Base-by-base conservation (phyloP, 2,888 invertebrate genomes). In the Drosophila conformis region DNA sequence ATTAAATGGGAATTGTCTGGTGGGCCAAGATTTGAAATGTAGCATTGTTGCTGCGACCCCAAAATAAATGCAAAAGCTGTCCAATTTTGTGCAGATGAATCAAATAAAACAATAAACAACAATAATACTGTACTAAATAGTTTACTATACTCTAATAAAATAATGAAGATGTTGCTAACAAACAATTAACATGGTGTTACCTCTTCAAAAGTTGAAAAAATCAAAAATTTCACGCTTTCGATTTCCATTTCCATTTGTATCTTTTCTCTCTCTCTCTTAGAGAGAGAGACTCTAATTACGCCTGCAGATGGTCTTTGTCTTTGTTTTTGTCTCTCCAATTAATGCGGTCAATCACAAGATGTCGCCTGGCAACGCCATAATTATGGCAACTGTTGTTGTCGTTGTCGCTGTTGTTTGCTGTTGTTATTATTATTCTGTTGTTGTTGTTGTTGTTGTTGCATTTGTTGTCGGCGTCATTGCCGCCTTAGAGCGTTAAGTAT, bases 311-410 rank as follows among this genome's bases (percentile, higher is more conserved):
- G 54, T 62, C 40, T 65, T 35, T 42, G 4, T 13, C n/a, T 29
- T 27, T 27, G 27, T n/a, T 38, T 40, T 29, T 29, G 51, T 42
- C 64, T 60, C 51, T 83, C 68, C 74, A 67, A 70, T 46, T 78
- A 82, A 85, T 74, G 75, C 90, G 86, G 85, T 85, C 90, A 85
- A 89, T 85, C 87, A 89, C 85, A 87, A 83, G 75, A 80, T 83
- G 78, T 72, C 83, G 76, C 61, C 71, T 35, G 59, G 60, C 73
- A 74, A n/a, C 56, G 36, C 70, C 63, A 69, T 82, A 84, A 84
- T 87, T 72, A 78, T 78, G 72, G 69, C 73, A 64, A 68, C 71
- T 51, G 71, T 53, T 4, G 46, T 42, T 42, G 40, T 42, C 1
- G 5, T 33, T 7, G 18, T 38, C 33, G 58, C 4, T 48, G 49